phyloP scores from a whole-genome alignment of 2,113 vertebrate genomes.

The Syngnathus scovelli region DNA sequence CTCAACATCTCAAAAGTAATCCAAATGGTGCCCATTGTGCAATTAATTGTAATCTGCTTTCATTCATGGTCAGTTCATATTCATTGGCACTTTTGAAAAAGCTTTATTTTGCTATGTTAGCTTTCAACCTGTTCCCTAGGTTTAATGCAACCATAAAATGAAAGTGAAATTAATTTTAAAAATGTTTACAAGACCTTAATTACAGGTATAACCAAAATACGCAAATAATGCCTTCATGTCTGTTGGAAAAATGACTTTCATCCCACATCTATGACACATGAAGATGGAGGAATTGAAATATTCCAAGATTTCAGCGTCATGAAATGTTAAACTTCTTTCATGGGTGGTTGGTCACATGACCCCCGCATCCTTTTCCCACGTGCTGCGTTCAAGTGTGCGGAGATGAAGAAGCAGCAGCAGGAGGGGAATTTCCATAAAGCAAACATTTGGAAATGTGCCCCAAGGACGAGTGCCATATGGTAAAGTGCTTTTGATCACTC shows the following conservation, averaged over 20 bases:
- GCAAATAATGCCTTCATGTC: neutral
- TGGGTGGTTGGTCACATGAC: neutral
- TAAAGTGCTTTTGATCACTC: conserved; percentile 79
- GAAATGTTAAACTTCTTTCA: too few species aligned
- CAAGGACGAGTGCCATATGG: conserved; percentile 75
- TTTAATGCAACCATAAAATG: neutral
- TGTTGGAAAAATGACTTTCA: neutral
- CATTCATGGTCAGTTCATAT: too few species aligned
- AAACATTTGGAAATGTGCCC: conserved; percentile 76
- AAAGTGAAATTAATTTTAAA: too few species aligned
- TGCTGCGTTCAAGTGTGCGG: conserved; percentile 46
- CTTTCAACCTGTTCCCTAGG: neutral
- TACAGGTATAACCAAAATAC: neutral
- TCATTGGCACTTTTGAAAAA: too few species aligned
- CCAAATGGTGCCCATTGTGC: too few species aligned
- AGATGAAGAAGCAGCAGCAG: conserved; percentile 63
- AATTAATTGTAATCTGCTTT: too few species aligned
- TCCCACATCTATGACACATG: neutral
- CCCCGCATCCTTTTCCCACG: conserved; percentile 3
- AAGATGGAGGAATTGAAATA: neutral
- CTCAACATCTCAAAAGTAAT: too few species aligned
- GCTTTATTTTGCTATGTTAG: too few species aligned
- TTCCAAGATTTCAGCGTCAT: neutral
- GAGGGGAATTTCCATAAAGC: conserved; percentile 68
- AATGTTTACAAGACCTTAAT: too few species aligned